Evolutionary conservation across 92 coral and sea anemone species (phyloP), one percentile per base, ranked within the genome.

Genomic region (Desmophyllum pertusum): DNA sequence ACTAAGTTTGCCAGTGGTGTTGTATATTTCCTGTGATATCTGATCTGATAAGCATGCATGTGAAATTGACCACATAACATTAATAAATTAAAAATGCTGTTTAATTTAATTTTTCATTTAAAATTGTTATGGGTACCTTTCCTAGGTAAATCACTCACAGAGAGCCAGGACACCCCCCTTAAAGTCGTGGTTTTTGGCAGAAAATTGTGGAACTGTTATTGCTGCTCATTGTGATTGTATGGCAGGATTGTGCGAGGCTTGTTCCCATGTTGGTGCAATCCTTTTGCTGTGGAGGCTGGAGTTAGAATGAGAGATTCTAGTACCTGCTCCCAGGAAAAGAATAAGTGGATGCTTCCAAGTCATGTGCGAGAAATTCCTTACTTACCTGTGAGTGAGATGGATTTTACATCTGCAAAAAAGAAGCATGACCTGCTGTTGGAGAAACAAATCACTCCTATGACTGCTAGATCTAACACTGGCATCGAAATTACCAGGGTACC

Each of bases 221-320:
- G 81, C 85, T 51, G 90, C 90, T 46, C 90, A 89, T 46, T 89
- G 92, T 86, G 61, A 71, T 73, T 86, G 92, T 61, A 87, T 83
- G 91, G 91, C 91, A 19, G 89, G 89, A 37, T 50, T 84, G 3
- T 10, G 88, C 43, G 94, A 87, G 79, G 89, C 86, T 15, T 87
- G 89, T 67, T 90, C 94, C 8, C 94, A 87, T 69, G 83, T 90
- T 62, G 91, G 94, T 27, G 94, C 94, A 27, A 61, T 87, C 25
- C 82, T 87, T 91, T 91, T 82, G 95, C 95, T 27, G 78, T 75
- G 30, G 95, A 91, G 70, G 83, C 88, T 41, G 92, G 88, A 33
- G 85, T 69, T 35, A 80, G 83, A 78, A 88, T 91, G 40, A 68
- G 84, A 39, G 55, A 81, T 27, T 64, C 87, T 33, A 72, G 61